Conservation (phyloP, 2,888 invertebrate genomes). For the Parapristionchus giblindavisi region DNA sequence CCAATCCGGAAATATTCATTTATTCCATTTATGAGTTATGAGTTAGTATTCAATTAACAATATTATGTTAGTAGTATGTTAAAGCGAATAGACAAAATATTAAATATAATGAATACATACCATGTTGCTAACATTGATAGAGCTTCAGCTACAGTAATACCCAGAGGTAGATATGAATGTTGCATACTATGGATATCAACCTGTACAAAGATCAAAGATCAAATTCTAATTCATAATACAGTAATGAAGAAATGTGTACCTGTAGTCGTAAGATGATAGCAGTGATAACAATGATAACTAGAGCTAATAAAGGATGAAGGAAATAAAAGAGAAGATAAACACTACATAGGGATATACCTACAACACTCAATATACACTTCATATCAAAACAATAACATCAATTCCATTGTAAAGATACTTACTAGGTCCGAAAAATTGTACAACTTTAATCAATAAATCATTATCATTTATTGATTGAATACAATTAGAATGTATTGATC, state of each 20-base stretch:
- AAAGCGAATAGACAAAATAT: no score
- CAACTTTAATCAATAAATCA: background rate
- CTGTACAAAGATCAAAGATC: slow-evolving; percentile 39
- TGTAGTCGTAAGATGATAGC: slow-evolving; percentile 18
- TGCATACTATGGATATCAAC: slow-evolving; percentile 45
- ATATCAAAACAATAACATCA: background rate
- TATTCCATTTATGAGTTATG: no score
- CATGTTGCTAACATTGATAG: slow-evolving; percentile 44
- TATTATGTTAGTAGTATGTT: no score
- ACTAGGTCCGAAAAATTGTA: slow-evolving; percentile 41
- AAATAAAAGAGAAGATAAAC: slow-evolving; percentile 39
- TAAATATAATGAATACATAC: no score
- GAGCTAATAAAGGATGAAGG: slow-evolving; percentile 42
- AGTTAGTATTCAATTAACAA: no score
- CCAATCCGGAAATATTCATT: slow-evolving; percentile 23
- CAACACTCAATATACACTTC: background rate
- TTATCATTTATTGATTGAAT: slow-evolving; percentile 8
- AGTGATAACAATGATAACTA: slow-evolving; percentile 29
- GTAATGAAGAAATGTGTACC: background rate
- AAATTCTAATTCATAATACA: background rate
- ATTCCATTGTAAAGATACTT: background rate
- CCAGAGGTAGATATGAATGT: slow-evolving; percentile 46
- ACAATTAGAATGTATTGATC: background rate
- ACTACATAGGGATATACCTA: slow-evolving; percentile 36
- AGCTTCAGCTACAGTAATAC: slow-evolving; percentile 51